Evolutionary conservation across 2,797 vertebrate genomes (phyloP).

Genomic region (Enteromius trimaculatus): DNA sequence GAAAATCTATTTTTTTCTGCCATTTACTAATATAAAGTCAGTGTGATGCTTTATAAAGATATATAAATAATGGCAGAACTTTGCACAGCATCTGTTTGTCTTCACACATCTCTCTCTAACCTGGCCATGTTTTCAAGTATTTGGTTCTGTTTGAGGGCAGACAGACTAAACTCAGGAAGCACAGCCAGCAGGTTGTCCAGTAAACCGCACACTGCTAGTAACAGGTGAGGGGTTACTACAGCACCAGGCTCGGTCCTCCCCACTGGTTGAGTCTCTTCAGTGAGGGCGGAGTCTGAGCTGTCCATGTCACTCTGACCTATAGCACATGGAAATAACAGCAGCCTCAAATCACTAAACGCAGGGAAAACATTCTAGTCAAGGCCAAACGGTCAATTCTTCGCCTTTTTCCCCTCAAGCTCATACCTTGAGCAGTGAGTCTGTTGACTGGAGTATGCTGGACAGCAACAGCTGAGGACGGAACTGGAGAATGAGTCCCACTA

Average conservation of each 20-base stretch:
- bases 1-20: neutral
- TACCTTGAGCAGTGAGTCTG: constrained; percentile 87
- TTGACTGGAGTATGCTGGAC: constrained; percentile 73
- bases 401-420: neutral
- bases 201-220: constrained; percentile 87
- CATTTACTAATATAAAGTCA: neutral
- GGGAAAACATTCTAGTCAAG: neutral
- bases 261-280: constrained; percentile 72
- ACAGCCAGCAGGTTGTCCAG: constrained; percentile 86
- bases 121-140: constrained; percentile 82
- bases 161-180: constrained; percentile 83
- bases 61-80: neutral
- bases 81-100: constrained; percentile 2
- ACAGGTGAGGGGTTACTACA: constrained; percentile 87
- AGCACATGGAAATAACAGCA: constrained; percentile 19
- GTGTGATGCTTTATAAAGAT: too few relatives aligned
- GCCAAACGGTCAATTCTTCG: neutral
- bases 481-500: constrained; percentile 67
- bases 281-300: constrained; percentile 75
- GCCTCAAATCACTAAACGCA: constrained; percentile 4
- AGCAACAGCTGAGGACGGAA: constrained; percentile 58
- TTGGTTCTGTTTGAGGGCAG: constrained; percentile 77
- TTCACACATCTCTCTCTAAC: constrained; percentile 68
- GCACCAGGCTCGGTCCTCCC: constrained; percentile 69
- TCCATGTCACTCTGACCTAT: constrained; percentile 86